Evolutionary conservation across 2,797 vertebrate species (phyloP).

Genomic region (Thamnophis elegans): DNA sequence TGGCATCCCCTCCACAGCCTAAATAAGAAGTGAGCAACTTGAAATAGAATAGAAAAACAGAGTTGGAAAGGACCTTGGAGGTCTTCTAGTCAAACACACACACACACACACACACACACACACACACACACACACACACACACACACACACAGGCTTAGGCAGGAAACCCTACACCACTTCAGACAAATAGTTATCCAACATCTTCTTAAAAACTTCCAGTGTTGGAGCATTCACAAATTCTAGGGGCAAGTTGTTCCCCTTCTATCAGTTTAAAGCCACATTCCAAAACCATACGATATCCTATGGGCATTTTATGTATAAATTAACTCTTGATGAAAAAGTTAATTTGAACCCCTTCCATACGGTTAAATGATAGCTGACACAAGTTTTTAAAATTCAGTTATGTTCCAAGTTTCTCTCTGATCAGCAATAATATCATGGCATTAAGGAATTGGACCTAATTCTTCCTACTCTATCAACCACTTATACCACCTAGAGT

Average conservation of each 20-base stretch:
- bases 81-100: no score
- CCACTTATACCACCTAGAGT: neutral
- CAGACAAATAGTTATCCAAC: no score
- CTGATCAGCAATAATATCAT: neutral
- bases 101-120: no score
- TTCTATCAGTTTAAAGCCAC: neutral
- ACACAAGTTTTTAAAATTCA: neutral
- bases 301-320: neutral
- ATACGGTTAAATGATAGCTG: neutral
- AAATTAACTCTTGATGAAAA: neutral
- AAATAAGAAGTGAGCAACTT: neutral
- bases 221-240: no score
- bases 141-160: no score
- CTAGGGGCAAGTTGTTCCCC: no score
- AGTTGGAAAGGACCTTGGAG: no score
- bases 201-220: no score
- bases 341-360: neutral
- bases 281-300: neutral
- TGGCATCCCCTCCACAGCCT: neutral
- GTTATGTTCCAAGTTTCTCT: neutral
- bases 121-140: no score
- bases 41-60: no score
- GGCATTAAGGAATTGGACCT: neutral
- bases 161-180: no score
- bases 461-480: neutral